A percentile compares a stretch with the other conserved stretches of the same genome.
Conservation (phyloP, 2,113 vertebrate genomes). For the Peucedramus taeniatus region DNA sequence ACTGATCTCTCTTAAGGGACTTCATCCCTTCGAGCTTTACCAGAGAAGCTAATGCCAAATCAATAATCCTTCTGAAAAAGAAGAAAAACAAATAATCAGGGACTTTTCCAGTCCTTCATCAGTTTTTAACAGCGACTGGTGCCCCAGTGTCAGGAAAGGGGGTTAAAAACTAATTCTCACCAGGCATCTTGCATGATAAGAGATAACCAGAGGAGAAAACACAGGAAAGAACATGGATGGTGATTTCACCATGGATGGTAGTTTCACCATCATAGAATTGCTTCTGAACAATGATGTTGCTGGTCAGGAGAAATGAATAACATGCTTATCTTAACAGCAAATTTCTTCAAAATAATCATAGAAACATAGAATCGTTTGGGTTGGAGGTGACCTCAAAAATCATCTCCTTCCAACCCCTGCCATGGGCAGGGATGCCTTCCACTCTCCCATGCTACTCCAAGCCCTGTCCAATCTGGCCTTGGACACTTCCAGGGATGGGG, state of each 20-base stretch:
- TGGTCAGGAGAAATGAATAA: not conserved
- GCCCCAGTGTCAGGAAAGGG: not conserved
- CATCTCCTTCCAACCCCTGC: not conserved
- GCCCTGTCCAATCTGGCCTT: accelerated
- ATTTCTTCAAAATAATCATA: not conserved
- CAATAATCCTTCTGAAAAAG: not conserved
- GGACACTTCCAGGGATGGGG: not conserved
- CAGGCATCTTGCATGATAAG: not conserved
- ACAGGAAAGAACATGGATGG: not conserved
- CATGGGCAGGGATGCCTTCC: not conserved
- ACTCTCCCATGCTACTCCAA: not conserved
- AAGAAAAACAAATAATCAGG: not conserved
- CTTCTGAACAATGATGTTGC: not conserved
- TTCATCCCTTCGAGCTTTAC: not conserved
- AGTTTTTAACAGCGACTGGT: not conserved
- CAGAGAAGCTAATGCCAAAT: not conserved
- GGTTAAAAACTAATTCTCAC: not conserved
- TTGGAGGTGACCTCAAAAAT: not conserved
- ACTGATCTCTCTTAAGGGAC: not conserved
- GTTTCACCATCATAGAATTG: not conserved
- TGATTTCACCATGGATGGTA: not conserved
- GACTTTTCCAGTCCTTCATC: not conserved
- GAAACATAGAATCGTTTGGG: not conserved
- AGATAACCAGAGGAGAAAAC: not conserved
- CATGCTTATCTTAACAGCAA: not conserved